These are phyloP conservation scores for Nycteola revayana DNA, from an alignment of 2,888 invertebrate genomes.

Conservation along the genomic window DNA sequence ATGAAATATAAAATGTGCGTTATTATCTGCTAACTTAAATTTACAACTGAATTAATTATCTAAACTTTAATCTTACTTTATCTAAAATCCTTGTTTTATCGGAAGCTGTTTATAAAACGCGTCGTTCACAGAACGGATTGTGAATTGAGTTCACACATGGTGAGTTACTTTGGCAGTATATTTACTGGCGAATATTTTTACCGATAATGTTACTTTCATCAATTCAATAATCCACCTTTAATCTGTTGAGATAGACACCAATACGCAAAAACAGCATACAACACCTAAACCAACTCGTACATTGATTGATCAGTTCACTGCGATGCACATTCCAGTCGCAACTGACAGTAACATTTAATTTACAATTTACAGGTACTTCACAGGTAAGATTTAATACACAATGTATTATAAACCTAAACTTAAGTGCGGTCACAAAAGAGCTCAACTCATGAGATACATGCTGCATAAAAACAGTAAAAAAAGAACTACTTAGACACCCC, in stretches of 20 bases:
- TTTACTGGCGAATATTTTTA: constrained; percentile 65
- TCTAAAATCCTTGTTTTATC: constrained; percentile 72
- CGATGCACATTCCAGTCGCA: constrained; percentile 64
- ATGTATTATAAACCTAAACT: constrained; percentile 70
- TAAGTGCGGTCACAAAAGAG: constrained; percentile 71
- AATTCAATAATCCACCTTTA: constrained; percentile 64
- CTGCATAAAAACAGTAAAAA: constrained; percentile 35
- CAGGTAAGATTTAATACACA: constrained; percentile 75
- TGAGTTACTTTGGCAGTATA: constrained; percentile 80
- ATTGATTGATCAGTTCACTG: constrained; percentile 67
- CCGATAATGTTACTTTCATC: constrained; percentile 54
- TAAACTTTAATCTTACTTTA: constrained; percentile 71
- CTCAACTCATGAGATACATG: constrained; percentile 65
- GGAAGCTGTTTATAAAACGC: constrained; percentile 72
- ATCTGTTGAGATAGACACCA: constrained; percentile 66
- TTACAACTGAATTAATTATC: constrained; percentile 78
- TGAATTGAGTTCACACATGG: constrained; percentile 71
- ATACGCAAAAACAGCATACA: constrained; percentile 72
- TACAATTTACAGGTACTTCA: constrained; percentile 81
- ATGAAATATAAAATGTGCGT: constrained; percentile 77
- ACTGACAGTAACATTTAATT: constrained; percentile 67
- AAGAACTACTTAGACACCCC: constrained; percentile 31
- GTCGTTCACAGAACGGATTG: constrained; percentile 80
- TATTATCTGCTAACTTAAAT: constrained; percentile 79
- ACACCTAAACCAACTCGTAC: constrained; percentile 56